These are phyloP conservation scores for Chionodraco myersi DNA, from an alignment of 2,113 vertebrate genomes.

Conservation along the genomic window DNA sequence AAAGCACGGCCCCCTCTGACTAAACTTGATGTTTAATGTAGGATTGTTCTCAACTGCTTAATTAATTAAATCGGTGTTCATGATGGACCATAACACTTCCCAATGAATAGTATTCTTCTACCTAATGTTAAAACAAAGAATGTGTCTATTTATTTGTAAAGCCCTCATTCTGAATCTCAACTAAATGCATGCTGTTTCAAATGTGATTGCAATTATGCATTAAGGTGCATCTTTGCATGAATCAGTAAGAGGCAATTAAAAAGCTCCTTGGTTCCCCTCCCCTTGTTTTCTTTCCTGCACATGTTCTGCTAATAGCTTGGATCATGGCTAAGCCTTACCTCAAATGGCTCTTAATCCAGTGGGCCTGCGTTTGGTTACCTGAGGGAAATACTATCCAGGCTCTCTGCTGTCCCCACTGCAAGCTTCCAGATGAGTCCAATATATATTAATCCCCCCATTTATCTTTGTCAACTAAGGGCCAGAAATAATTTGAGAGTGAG, in stretches of 20 bases:
- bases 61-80: not conserved
- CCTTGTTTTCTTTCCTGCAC: constrained; percentile 73
- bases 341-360: constrained; percentile 99
- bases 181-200: not conserved
- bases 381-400: constrained; percentile 96
- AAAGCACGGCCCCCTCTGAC: no score
- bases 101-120: not conserved
- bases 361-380: constrained; percentile 92
- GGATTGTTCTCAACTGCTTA: not conserved
- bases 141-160: not conserved
- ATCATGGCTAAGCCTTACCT: constrained; percentile 93
- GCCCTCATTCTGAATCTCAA: constrained; percentile 1
- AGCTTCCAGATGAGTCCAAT: constrained; percentile 92
- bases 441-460: constrained; percentile 99
- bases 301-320: constrained; percentile 92
- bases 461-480: constrained; percentile 97
- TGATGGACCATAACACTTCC: not conserved
- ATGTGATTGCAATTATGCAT: not conserved
- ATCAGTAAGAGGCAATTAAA: constrained; percentile 90
- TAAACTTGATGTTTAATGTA: not conserved
- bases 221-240: constrained; percentile 79
- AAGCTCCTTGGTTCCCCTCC: constrained; percentile 76
- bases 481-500: constrained; percentile 93
- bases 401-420: constrained; percentile 81
- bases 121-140: not conserved